Percentiles rank a stretch among this genome's conserved stretches.
Evolutionary conservation across 2,113 vertebrate species (phyloP).

Genomic region (Montifringilla adamsi): DNA sequence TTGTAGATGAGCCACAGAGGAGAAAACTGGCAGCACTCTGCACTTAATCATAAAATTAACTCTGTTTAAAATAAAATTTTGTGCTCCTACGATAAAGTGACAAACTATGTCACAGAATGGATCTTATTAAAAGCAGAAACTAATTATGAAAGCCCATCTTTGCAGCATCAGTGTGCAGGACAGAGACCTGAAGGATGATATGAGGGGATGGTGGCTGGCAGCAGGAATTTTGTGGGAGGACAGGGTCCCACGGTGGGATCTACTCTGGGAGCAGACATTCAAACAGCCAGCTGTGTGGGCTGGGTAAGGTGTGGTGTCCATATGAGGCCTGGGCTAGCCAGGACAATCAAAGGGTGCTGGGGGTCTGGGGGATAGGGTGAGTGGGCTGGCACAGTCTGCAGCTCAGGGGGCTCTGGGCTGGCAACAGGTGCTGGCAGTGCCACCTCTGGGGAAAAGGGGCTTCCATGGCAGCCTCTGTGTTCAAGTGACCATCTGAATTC

Average conservation of each 20-base stretch:
- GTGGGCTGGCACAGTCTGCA: neutral
- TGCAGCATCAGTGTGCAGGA: fast-evolving
- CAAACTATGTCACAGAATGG: neutral
- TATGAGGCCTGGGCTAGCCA: neutral
- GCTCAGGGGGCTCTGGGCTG: neutral
- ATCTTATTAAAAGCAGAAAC: neutral
- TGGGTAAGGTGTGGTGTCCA: neutral
- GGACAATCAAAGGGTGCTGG: too few relatives aligned
- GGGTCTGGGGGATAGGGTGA: neutral
- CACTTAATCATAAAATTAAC: neutral
- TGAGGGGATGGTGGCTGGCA: neutral
- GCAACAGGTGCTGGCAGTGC: neutral
- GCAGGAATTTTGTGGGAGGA: neutral
- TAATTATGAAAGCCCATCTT: neutral
- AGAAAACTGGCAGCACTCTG: neutral
- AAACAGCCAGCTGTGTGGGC: neutral
- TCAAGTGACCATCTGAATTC: neutral
- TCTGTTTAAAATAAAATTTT: neutral
- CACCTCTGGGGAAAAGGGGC: neutral
- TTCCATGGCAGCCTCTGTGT: neutral
- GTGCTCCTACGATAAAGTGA: neutral
- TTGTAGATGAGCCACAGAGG: neutral
- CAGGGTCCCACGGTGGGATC: neutral
- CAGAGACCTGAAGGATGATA: neutral
- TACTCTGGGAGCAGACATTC: neutral